A percentile compares a stretch with the other conserved stretches of the same genome.
These are phyloP conservation scores for Adelognathus sp. DNA, from an alignment of 2,888 invertebrate genomes.

Conservation along the genomic window DNA sequence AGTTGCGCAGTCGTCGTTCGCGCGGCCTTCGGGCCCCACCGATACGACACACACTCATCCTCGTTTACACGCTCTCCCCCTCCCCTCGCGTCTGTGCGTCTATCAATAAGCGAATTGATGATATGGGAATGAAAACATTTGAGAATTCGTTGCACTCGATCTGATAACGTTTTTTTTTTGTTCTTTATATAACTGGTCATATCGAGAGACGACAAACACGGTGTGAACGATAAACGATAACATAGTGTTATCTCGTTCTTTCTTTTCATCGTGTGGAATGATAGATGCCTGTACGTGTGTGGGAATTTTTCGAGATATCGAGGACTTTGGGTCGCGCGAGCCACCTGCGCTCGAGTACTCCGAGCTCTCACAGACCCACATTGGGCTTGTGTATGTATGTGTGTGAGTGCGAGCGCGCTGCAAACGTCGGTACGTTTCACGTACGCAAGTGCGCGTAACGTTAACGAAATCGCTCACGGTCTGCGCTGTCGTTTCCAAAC, in stretches of 20 bases:
- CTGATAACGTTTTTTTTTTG: neutral
- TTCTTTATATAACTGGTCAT: neutral
- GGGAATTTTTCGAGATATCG: conserved; percentile 9
- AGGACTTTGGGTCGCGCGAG: conserved; percentile 10
- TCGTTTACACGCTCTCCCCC: neutral
- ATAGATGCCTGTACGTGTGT: too few species aligned
- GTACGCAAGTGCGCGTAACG: conserved; percentile 41
- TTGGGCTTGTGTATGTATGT: neutral
- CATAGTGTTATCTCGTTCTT: neutral
- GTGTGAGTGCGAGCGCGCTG: neutral
- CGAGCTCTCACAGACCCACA: neutral
- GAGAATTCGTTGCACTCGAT: neutral
- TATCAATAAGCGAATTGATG: conserved; percentile 6
- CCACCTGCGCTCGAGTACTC: conserved; percentile 11
- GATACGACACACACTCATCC: conserved; percentile 30
- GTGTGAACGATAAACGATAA: neutral
- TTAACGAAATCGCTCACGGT: conserved; percentile 52
- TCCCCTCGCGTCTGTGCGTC: neutral
- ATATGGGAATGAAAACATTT: conserved; percentile 2
- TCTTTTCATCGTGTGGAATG: neutral
- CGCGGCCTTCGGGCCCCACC: conserved; percentile 51
- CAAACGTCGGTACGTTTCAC: conserved; percentile 30
- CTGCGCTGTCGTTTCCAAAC: conserved; percentile 45
- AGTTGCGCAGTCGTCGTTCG: conserved; percentile 55
- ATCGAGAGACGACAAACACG: neutral